These are phyloP conservation scores for Pedetes capensis DNA, from an alignment of 2,113 vertebrate genomes.

Conservation along the genomic window DNA sequence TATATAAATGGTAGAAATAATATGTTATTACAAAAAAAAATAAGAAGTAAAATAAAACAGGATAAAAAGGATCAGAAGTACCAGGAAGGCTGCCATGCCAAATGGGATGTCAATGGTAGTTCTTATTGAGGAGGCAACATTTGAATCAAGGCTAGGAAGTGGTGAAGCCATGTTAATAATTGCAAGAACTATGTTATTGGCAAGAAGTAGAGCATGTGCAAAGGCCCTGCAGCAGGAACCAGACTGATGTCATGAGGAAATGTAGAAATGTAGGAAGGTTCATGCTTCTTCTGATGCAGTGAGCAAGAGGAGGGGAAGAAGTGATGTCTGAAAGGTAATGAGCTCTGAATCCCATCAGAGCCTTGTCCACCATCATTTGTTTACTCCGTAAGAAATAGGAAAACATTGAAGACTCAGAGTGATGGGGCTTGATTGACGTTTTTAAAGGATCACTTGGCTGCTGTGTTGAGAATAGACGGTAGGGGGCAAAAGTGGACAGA, in stretches of 20 bases:
- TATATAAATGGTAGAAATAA: not conserved
- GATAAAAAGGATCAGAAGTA: not conserved
- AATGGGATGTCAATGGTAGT: not conserved
- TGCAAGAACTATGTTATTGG: not conserved
- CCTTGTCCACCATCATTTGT: not conserved
- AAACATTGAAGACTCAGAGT: not conserved
- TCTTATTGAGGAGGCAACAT: not conserved
- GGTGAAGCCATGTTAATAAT: not conserved
- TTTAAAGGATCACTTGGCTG: not conserved
- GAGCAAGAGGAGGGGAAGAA: not conserved
- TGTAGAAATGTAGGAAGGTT: not conserved
- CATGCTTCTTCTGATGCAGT: not conserved
- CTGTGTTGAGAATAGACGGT: not conserved
- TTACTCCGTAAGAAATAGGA: not conserved
- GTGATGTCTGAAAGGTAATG: not conserved
- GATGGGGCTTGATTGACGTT: not conserved
- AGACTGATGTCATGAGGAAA: not conserved
- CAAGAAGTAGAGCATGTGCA: not conserved
- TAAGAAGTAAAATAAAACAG: not conserved
- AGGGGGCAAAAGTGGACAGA: not conserved
- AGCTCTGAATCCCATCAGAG: fast-evolving
- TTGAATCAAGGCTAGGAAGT: not conserved
- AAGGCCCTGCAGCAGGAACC: not conserved
- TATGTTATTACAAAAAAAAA: not conserved
- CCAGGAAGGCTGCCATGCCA: not conserved